Evolutionary conservation across 1,140 invertebrate species (phyloP).

Genomic region (Stenopsyche tienmushanensis): DNA sequence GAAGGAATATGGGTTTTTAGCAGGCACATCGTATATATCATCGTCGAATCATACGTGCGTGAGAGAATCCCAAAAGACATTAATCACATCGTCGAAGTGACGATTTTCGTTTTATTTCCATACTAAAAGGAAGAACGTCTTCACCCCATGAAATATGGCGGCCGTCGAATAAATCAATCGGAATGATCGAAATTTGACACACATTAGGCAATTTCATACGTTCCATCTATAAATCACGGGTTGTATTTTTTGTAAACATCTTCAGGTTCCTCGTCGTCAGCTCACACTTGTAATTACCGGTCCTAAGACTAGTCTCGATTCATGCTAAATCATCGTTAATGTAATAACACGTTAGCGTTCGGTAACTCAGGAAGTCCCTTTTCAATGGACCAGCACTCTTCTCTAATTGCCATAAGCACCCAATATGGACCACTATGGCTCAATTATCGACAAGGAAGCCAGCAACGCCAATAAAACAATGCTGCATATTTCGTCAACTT

Average conservation of each 20-base stretch:
- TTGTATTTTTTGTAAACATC: neutral
- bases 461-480: neutral
- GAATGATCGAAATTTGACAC: neutral
- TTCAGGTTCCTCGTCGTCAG: neutral
- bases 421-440: slow-evolving; percentile 11
- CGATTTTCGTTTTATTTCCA: too few species aligned
- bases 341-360: slow-evolving; percentile 34
- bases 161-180: neutral
- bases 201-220: neutral
- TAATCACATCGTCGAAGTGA: too few species aligned
- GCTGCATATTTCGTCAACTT: neutral
- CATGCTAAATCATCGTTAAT: slow-evolving; percentile 37
- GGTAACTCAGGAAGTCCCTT: slow-evolving; percentile 32
- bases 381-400: slow-evolving; percentile 31
- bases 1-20: too few species aligned
- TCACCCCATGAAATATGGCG: too few species aligned
- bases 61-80: too few species aligned
- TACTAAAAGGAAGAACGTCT: too few species aligned
- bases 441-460: neutral
- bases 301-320: slow-evolving; percentile 24
- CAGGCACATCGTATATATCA: too few species aligned
- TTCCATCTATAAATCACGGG: neutral
- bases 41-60: too few species aligned
- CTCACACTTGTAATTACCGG: slow-evolving; percentile 28
- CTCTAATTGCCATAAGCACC: slow-evolving; percentile 26